phyloP scores from a whole-genome alignment of 2,113 vertebrate species.

The Otus sunia region DNA sequence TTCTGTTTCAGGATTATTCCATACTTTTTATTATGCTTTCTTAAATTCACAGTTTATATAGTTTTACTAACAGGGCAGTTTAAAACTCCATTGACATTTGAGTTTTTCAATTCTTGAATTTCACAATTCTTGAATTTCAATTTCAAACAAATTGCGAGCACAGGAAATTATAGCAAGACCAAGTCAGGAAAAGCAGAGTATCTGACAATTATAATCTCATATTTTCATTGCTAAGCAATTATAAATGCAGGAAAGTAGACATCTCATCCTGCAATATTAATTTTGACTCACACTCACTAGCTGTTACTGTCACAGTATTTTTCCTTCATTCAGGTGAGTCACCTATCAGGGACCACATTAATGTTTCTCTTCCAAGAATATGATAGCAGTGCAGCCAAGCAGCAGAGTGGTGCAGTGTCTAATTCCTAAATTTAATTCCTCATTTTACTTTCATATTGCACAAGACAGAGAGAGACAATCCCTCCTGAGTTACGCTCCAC shows the following conservation, averaged over 20 bases:
- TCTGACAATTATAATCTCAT: constrained; percentile 34
- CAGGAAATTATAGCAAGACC: background rate
- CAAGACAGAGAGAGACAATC: background rate
- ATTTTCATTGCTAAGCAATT: constrained; percentile 46
- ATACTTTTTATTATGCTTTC: background rate
- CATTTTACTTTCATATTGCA: background rate
- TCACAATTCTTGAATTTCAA: background rate
- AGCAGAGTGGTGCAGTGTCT: background rate
- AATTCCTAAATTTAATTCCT: background rate
- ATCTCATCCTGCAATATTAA: constrained; percentile 62
- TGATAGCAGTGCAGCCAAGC: background rate
- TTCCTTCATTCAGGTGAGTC: constrained; percentile 63
- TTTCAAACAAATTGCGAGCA: background rate
- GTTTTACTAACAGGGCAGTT: background rate
- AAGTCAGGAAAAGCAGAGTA: constrained; percentile 1
- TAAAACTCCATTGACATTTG: background rate
- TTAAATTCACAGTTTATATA: background rate
- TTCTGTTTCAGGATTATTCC: background rate
- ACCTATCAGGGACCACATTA: constrained; percentile 42
- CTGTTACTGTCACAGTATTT: constrained; percentile 66
- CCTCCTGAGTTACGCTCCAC: background rate
- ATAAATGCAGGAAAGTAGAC: constrained; percentile 60
- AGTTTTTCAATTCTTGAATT: background rate
- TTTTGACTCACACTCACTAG: constrained; percentile 50
- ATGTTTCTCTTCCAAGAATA: background rate